Evolutionary conservation across 2,888 invertebrate genomes (phyloP), one percentile per base, ranked within the genome.

Genomic region (Oxyscelio sp.): DNA sequence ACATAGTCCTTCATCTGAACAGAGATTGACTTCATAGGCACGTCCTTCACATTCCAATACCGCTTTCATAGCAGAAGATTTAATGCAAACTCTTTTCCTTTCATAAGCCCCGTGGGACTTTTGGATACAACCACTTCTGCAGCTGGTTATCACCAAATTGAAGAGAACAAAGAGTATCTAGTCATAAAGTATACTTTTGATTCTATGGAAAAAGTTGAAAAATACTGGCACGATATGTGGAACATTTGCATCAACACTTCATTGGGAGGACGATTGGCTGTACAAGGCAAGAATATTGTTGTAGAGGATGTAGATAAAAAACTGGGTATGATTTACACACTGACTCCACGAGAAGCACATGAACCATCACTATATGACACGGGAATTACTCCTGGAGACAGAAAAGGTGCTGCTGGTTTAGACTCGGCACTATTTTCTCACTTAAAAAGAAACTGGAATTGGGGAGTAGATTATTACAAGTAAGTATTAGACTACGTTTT

Each of bases 311-410:
- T 95, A 0, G 90, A 91, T 8, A 94, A 94, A 17, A 96, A 96
- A 89, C 91, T 92, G 0, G 93, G 92, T 3, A 92, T 96, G 94
- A 88, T 95, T 4, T 92, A 94, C 59, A 92, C 95, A 0, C 83
- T 95, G 11, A 90, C 92, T 70, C 92, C 95, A 0, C 94, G 94
- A 68, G 90, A 91, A 0, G 92, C 95, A 0, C 93, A 95, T 1
- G 95, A 95, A 78, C 95, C 95, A 1, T 24, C 89, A 0, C 89
- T 90, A 6, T 90, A 94, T 48, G 96, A 97, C 88, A 93, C 88
- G 4, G 97, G 97, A 0, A 90, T 94, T 5, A 94, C 97, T 34
- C 97, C 97, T 0, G 98, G 98, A 0, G 97, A 98, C 94, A 94
- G 95, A 4, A 94, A 95, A 71, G 97, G 97, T 1, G 97, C 97